Evolutionary conservation across 2,113 vertebrate species (phyloP), one percentile per base, ranked within the genome.

Genomic region (Sylvia atricapilla): DNA sequence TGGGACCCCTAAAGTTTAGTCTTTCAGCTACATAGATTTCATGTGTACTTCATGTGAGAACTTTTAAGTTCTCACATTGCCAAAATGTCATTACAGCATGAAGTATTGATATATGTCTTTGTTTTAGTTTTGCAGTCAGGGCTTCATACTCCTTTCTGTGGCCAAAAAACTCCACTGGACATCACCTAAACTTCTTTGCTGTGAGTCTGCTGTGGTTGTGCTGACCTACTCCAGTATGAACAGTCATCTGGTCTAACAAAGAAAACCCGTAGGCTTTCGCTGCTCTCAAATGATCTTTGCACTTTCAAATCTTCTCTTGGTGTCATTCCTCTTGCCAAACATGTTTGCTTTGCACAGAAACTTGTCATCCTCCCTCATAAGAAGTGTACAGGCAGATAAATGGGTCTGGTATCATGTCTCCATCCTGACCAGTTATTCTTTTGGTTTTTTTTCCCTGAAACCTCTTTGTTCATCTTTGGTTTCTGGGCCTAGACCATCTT

Each of bases 101-200:
- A 33, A 68, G 13, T 46, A 47, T 69, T 86, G 33, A 94, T 84
- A 49, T 31, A 70, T 8, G 11, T 35, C 6, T 74, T 81, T 55
- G 9, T 91, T 93, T 86, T 74, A 73, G 63, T 7, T 53, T 59
- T 69, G 31, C 50, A 86, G 30, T 73, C 58, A 64, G 20, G 33
- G 28, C 18, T 80, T 64, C 20, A 21, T 15, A 15, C 5, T 74
- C 55, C 23, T 35, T 73, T 53, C 39, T 25, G 33, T 62, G 43
- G 63, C 64, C 84, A 84, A 35, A 85, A 92, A 93, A 84, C 25
- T 74, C 84, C 76, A 35, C 20, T 67, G 92, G 84, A 63, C 30
- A 47, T 59, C 33, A 93, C 80, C 80, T 79, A 80, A 78, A 79
- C 18, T 81, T 59, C 59, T 59, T 75, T 11, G 8, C 23, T 43